phyloP scores from a whole-genome alignment of 2,888 invertebrate species.

The Tipula confusa region DNA sequence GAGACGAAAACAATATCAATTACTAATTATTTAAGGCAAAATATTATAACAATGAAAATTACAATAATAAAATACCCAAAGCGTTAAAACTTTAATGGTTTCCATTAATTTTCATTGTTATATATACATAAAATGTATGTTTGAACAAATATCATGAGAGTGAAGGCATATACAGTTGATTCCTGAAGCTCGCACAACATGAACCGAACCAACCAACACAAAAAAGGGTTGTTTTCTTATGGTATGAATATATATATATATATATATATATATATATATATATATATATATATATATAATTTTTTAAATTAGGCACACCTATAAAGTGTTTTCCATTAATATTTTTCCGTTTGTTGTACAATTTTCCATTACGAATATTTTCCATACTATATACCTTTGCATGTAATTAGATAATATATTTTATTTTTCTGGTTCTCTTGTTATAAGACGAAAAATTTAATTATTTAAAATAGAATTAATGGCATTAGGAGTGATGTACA shows the following conservation, averaged over 20 bases:
- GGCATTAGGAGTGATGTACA: constrained; percentile 15
- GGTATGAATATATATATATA: neutral
- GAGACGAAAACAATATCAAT: neutral
- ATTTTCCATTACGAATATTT: neutral
- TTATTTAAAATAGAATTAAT: constrained; percentile 25
- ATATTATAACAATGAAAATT: neutral
- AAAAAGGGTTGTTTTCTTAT: neutral
- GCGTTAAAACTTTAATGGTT: constrained; percentile 25
- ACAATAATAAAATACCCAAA: constrained; percentile 3
- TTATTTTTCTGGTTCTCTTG: neutral
- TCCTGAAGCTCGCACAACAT: neutral
- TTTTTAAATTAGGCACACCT: constrained; percentile 15
- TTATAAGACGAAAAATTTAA: neutral
- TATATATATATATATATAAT: neutral
- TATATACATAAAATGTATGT: neutral
- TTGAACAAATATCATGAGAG: neutral
- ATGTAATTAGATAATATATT: constrained; percentile 25
- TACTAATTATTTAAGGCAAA: constrained; percentile 20
- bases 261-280: neutral
- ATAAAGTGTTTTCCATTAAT: constrained; percentile 6
- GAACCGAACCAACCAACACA: neutral
- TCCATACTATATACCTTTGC: constrained; percentile 13
- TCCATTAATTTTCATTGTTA: constrained; percentile 15
- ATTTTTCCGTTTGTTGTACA: constrained; percentile 16
- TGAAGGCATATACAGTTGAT: neutral